Base-by-base conservation (phyloP, 2,113 vertebrate species). In the Tupaia tana region DNA sequence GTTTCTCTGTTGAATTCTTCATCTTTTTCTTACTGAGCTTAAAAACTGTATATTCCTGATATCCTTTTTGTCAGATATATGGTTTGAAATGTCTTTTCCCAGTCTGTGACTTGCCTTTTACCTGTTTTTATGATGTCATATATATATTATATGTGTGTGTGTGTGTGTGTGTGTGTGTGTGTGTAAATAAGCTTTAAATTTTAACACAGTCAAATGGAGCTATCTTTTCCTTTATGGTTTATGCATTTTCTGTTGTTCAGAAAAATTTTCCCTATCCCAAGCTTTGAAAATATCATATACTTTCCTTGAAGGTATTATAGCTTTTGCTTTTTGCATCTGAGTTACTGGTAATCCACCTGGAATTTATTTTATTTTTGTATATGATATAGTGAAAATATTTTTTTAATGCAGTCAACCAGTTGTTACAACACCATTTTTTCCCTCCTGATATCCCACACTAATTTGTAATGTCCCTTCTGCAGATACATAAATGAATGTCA, bases 351-450 rank as follows among this genome's bases (percentile, higher is more conserved):
- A 88, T 75, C 43, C 27, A 71, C 22, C 14, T 86, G 29, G 69
- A 90, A 79, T 95, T 80, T 88, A 66, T 90, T 92, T 94, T 86
- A 64, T 75, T 94, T 92, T 90, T 84, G 8, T 86, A 56, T 31
- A 9, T 34, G 13, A 74, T 58, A 25, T 22, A 85, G 14, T 66
- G 6, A 10, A 69, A 77, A 24, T 74, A 25, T 7, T 75, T 52
- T 89, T 81, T 94, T 73, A 13, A 58, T 25, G 70, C 12, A 52
- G 10, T 66, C 22, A 89, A 14, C 29, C 29, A 80, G 59, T 56
- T 93, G 29, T 73, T 73, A 10, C 29, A 87, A 11, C 9, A 87
- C 1, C 13, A 31, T 69, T 84, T 78, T 91, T 91, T 25, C 10
- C 66, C 90, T 67, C 27, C 7, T 71, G 11, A 82, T 92, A 54